Conservation (phyloP, 2,888 invertebrate genomes). For the Leptogaster cylindrica region DNA sequence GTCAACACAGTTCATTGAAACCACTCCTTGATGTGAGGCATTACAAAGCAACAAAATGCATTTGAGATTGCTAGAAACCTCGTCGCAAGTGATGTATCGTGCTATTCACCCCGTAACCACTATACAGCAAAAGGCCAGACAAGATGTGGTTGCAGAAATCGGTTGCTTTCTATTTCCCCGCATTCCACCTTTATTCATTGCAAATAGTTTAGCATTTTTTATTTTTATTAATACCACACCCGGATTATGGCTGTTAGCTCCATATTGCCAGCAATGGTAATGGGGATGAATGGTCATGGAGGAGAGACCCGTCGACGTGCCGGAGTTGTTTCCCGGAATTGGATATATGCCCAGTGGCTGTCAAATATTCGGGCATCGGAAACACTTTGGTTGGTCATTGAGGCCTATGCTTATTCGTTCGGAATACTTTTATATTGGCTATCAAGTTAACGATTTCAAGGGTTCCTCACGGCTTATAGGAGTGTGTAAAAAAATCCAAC, state of each 20-base stretch:
- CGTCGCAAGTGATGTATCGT: conserved; percentile 13
- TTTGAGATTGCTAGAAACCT: conserved; percentile 7
- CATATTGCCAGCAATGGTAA: conserved; percentile 28
- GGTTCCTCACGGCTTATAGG: conserved; percentile 28
- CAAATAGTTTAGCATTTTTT: conserved; percentile 39
- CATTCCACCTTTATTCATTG: background rate
- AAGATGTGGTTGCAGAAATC: background rate
- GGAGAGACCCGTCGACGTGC: conserved; percentile 21
- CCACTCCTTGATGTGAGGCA: conserved; percentile 10
- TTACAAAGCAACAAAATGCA: conserved; percentile 5
- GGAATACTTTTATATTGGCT: conserved; percentile 36
- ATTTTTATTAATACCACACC: conserved; percentile 33
- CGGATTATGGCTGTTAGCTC: conserved; percentile 32
- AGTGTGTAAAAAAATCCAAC: conserved; percentile 27
- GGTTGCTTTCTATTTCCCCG: conserved; percentile 1
- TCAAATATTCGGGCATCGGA: conserved; percentile 19
- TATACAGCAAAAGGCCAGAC: background rate
- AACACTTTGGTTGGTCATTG: conserved; percentile 33
- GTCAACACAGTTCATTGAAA: conserved; percentile 21
- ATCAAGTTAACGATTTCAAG: conserved; percentile 32
- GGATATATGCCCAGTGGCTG: conserved; percentile 9
- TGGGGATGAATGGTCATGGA: conserved; percentile 27
- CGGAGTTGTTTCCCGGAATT: conserved; percentile 29
- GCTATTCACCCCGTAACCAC: background rate
- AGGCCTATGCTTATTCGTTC: conserved; percentile 22